phyloP scores from a whole-genome alignment of 2,888 invertebrate species.

The Troilus luridus region DNA sequence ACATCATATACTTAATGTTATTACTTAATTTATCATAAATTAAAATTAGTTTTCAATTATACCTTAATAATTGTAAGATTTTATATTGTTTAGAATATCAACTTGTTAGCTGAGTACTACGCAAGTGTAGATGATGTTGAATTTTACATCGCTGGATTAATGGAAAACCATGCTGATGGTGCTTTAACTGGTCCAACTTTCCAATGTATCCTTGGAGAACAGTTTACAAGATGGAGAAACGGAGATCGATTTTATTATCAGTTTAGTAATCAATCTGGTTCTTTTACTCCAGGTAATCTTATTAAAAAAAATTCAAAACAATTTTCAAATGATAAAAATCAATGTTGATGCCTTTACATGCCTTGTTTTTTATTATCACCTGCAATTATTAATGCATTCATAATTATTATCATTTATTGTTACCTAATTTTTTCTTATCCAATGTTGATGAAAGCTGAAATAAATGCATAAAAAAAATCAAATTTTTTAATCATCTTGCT shows the following conservation, averaged over 20 bases:
- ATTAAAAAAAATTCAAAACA: not conserved
- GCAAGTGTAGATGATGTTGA: conserved; percentile 74
- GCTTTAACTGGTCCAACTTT: conserved; percentile 74
- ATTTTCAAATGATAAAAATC: not conserved
- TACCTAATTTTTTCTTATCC: too few relatives aligned
- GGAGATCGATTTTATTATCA: conserved; percentile 83
- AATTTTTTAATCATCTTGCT: too few relatives aligned
- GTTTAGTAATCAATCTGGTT: conserved; percentile 73
- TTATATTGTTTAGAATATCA: conserved; percentile 68
- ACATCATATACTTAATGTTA: not conserved
- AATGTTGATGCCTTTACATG: not conserved
- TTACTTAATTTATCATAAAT: too few relatives aligned
- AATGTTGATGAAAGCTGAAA: too few relatives aligned
- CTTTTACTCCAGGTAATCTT: conserved; percentile 76
- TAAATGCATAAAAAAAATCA: too few relatives aligned
- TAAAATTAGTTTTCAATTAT: not conserved
- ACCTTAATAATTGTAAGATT: not conserved
- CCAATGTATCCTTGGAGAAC: conserved; percentile 74
- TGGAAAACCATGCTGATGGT: conserved; percentile 72
- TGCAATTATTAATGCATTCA: too few relatives aligned
- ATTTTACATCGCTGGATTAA: conserved; percentile 74
- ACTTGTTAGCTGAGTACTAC: conserved; percentile 69
- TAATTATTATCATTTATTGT: too few relatives aligned
- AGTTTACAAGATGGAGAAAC: conserved; percentile 71
- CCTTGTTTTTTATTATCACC: not conserved